phyloP scores from a whole-genome alignment of 2,888 invertebrate genomes.

The Chaitophorus viminalis region DNA sequence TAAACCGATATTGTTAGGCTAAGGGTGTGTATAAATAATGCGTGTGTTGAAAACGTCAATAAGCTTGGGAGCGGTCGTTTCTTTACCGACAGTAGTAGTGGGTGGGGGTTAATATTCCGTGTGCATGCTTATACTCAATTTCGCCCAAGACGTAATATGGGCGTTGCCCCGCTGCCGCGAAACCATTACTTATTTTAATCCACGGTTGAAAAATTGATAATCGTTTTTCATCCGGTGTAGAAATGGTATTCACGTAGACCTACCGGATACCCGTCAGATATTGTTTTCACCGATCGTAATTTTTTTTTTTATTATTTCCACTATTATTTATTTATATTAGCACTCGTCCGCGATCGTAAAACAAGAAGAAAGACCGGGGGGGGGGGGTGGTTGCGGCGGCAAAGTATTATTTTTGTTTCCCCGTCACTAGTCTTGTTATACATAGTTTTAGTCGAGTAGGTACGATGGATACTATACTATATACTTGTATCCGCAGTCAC shows the following conservation, averaged over 20 bases:
- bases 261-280: constrained; percentile 44
- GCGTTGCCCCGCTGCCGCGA: constrained; percentile 44
- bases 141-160: constrained; percentile 34
- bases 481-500: not conserved
- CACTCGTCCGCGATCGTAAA: not conserved
- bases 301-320: not conserved
- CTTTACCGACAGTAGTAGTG: not conserved
- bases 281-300: constrained; percentile 31
- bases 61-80: constrained; percentile 46
- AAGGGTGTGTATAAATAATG: constrained; percentile 44
- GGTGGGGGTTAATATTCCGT: constrained; percentile 41
- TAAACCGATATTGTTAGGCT: constrained; percentile 34
- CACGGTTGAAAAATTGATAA: constrained; percentile 58
- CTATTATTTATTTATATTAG: not conserved
- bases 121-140: constrained; percentile 60
- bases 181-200: constrained; percentile 60
- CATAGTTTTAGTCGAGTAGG: not conserved
- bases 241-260: not conserved
- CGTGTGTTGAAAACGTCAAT: constrained; percentile 57
- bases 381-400: no score
- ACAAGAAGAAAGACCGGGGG: not conserved
- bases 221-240: constrained; percentile 40
- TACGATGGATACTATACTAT: not conserved
- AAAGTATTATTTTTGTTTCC: not conserved
- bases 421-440: not conserved